These are phyloP conservation scores for Pipistrellus nathusii DNA, from an alignment of 2,797 vertebrate genomes.

Conservation along the genomic window DNA sequence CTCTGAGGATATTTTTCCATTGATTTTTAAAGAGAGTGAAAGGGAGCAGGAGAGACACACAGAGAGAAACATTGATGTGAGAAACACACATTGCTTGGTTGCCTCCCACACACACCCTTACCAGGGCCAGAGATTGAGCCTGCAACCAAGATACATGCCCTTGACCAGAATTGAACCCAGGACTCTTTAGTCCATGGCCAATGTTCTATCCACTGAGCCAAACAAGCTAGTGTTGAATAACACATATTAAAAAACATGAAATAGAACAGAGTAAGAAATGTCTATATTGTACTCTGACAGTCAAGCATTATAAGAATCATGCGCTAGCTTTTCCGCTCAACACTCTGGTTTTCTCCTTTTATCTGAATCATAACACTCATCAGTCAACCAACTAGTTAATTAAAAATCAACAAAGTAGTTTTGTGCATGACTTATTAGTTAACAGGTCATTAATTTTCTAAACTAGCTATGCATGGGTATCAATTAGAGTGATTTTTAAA, in stretches of 20 bases:
- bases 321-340: not conserved
- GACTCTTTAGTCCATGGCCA: no score
- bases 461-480: not conserved
- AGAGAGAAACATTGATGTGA: no score
- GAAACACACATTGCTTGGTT: no score
- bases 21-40: no score
- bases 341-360: not conserved
- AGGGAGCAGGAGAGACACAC: no score
- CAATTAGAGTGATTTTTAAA: not conserved
- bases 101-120: no score
- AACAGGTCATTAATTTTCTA: constrained; percentile 15
- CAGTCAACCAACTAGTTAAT: constrained; percentile 6
- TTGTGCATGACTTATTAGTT: constrained; percentile 2
- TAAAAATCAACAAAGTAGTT: constrained; percentile 1
- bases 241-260: not conserved
- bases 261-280: not conserved
- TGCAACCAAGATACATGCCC: no score
- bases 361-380: not conserved
- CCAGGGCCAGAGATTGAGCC: no score
- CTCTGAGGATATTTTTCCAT: no score
- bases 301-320: not conserved
- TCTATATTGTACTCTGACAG: not conserved
- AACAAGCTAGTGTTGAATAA: not conserved
- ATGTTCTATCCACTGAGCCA: no score
- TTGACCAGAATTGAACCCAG: no score